Evolutionary conservation across 2,888 invertebrate genomes (phyloP).

Genomic region (Meiosimyza decipiens): DNA sequence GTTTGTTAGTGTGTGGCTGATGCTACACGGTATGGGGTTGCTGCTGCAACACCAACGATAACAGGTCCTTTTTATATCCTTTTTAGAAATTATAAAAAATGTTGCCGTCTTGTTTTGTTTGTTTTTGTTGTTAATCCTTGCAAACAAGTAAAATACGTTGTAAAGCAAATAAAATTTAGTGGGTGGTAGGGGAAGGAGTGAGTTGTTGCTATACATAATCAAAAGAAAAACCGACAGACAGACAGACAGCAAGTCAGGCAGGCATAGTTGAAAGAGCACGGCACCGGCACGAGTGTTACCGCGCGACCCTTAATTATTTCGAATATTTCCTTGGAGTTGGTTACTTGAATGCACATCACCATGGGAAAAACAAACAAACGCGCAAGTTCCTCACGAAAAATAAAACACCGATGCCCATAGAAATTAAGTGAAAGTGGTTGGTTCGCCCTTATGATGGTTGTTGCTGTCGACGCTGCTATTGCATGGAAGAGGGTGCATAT

Average conservation of each 20-base stretch:
- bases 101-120: slow-evolving; percentile 20
- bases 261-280: no score
- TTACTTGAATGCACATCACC: slow-evolving; percentile 20
- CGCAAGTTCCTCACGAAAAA: no score
- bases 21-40: not conserved
- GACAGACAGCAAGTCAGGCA: not conserved
- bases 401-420: slow-evolving; percentile 44
- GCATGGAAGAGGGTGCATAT: no score
- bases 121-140: slow-evolving; percentile 48
- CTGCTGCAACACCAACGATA: slow-evolving; percentile 1
- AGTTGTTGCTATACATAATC: slow-evolving; percentile 1
- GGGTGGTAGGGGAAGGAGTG: not conserved
- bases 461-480: no score
- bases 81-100: not conserved
- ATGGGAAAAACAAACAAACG: slow-evolving; percentile 44
- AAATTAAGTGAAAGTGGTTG: slow-evolving; percentile 59
- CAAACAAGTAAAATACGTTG: slow-evolving; percentile 50
- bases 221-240: slow-evolving; percentile 9
- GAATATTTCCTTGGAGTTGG: no score
- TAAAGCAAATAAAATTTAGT: slow-evolving; percentile 45
- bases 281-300: not conserved
- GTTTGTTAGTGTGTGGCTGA: not conserved
- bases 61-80: slow-evolving; percentile 15
- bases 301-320: slow-evolving; percentile 1
- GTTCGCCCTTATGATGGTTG: no score